Base-by-base conservation (phyloP, 2,797 vertebrate species). In the Cetoscarus ocellatus region DNA sequence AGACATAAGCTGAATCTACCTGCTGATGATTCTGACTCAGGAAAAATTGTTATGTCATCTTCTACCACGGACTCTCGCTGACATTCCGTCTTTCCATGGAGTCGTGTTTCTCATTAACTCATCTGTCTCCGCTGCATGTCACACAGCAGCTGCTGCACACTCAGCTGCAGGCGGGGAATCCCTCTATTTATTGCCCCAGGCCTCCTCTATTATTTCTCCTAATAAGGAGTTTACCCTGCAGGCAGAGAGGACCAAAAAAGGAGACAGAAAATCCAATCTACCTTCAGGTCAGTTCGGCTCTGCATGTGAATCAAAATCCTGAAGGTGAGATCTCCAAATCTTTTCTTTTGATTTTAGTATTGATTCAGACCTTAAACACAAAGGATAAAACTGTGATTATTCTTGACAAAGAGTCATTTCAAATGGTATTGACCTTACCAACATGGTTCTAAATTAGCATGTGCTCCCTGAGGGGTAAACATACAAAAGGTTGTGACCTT, bases 11-110 rank as follows among this genome's bases (percentile, higher is more conserved):
- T 70, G 14, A 52, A 69, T 56, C 64, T 8, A 55, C 54, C 39
- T 9, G 43, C 1, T 47, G 43, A 55, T 8, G 62, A 44, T 67
- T 47, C 27, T 47, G 66, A 73, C 51, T 75, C 17, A 58, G 42
- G 40, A 40, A 71, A 74, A 63, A 27, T 14, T 12, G 50, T 76
- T 45, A 61, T 45, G 35, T 79, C 67, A 60, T 61, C 42, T 2
- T 60, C 39, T 54, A 49, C 66, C 15, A 55, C 59, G 61, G 71
- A 55, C 17, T 27, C 7, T 19, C 6, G 63, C 54, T 47, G 51
- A 38, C 27, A 7, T 38, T n/a, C 34, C 40, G 9, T 44, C 67
- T 56, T 61, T 48, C 48, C 11, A 3, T 14, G 0, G 9, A 53
- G 19, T 56, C 15, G 3, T 18, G 19, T 68, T 64, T 70, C 61